phyloP scores from a whole-genome alignment of 2,888 invertebrate species.

The Buathra laborator region DNA sequence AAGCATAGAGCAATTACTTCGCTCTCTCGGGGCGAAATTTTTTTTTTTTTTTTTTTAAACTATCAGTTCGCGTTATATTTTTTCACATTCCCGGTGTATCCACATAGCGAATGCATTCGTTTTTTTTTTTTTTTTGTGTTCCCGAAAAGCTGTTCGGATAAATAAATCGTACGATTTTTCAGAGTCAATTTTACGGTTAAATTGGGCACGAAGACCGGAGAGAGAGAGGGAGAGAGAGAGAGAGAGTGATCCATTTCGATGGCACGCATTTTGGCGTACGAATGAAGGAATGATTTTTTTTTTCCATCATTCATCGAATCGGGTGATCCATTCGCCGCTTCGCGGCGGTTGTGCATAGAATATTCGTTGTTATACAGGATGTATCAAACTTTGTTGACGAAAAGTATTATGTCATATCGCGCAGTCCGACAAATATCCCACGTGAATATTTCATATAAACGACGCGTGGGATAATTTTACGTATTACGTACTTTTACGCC shows the following conservation, averaged over 20 bases:
- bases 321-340: neutral
- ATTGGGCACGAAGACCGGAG: neutral
- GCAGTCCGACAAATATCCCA: neutral
- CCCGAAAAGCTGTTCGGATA: conserved; percentile 5
- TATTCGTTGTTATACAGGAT: neutral
- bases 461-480: too few species aligned
- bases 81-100: neutral
- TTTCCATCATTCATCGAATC: conserved; percentile 1
- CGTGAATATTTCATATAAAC: too few species aligned
- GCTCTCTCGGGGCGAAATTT: neutral
- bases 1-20: neutral
- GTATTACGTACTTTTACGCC: too few species aligned
- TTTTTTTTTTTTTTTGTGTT: neutral
- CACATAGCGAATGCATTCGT: neutral
- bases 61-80: conserved; percentile 25
- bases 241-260: conserved; percentile 64
- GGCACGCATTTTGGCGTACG: conserved; percentile 57
- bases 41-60: neutral
- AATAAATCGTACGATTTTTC: neutral
- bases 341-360: neutral
- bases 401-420: too few species aligned
- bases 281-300: conserved; percentile 18
- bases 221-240: neutral
- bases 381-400: neutral
- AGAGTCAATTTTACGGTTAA: conserved; percentile 8